These are phyloP conservation scores for Anas capensis DNA, from an alignment of 2,797 vertebrate species.

Conservation along the genomic window DNA sequence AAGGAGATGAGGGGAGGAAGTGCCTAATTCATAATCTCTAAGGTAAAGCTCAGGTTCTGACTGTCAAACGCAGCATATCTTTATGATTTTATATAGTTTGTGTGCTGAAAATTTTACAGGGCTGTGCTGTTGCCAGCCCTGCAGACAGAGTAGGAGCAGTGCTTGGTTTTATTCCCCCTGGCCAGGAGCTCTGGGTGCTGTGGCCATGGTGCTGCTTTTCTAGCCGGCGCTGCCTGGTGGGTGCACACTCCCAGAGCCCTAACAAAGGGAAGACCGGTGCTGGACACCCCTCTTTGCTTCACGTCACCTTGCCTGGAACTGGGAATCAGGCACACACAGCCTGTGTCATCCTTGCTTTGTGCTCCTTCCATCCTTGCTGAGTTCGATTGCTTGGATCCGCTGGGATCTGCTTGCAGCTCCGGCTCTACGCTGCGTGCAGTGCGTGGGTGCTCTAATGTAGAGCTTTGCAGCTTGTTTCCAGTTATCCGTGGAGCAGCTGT, in stretches of 20 bases:
- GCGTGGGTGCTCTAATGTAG: neutral
- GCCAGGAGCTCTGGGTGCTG: neutral
- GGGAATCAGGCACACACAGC: neutral
- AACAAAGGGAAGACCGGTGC: neutral
- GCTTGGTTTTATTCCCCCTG: neutral
- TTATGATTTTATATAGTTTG: neutral
- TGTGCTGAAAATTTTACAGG: neutral
- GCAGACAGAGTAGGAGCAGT: neutral
- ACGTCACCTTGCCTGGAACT: neutral
- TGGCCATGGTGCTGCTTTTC: neutral
- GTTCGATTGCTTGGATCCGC: neutral
- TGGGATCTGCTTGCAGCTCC: neutral
- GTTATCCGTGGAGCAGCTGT: neutral
- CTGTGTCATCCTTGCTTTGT: neutral
- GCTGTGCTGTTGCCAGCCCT: neutral
- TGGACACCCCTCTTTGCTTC: neutral
- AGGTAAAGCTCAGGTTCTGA: neutral
- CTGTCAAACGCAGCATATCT: neutral
- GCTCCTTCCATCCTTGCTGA: neutral
- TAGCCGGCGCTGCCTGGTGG: rapidly evolving
- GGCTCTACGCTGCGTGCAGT: neutral
- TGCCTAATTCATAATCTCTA: neutral
- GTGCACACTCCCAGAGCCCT: neutral
- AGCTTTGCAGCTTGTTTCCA: neutral
- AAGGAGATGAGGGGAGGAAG: neutral